phyloP scores from a whole-genome alignment of 2,797 vertebrate genomes.

The Coccyzus lansbergi region DNA sequence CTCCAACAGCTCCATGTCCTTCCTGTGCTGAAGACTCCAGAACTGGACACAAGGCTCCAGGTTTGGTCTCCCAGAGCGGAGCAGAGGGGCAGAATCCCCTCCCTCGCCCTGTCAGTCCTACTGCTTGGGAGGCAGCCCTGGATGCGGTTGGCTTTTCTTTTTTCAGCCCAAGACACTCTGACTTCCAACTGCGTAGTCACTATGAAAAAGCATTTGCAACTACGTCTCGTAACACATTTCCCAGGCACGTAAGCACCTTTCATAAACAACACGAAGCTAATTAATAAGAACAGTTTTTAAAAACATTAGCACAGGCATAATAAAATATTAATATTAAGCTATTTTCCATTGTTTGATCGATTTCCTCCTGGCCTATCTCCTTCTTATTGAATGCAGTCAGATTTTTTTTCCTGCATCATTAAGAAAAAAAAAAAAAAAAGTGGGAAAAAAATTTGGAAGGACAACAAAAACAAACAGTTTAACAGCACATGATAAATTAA shows the following conservation, averaged over 20 bases:
- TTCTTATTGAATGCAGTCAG: accelerated
- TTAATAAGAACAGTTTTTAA: not conserved
- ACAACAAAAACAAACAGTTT: not conserved
- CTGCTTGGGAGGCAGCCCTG: no score
- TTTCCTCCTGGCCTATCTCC: not conserved
- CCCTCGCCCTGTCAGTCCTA: no score
- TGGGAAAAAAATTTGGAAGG: not conserved
- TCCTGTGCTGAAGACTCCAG: no score
- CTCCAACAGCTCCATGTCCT: no score
- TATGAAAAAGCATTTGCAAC: not conserved
- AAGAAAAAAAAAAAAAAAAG: not conserved
- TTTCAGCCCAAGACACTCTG: not conserved
- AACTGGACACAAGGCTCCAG: no score
- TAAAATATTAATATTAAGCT: not conserved
- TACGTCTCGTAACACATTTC: not conserved
- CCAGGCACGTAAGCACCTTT: not conserved
- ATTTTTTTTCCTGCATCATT: not conserved
- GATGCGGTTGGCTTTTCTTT: no score
- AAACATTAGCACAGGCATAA: accelerated
- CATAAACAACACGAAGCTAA: not conserved
- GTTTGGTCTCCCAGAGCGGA: no score
- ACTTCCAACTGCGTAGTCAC: not conserved
- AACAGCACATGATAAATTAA: not conserved
- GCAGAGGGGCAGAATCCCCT: no score
- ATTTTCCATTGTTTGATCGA: not conserved